Percentiles rank a stretch among this genome's conserved stretches.
These are phyloP conservation scores for Semaprochilodus insignis DNA, from an alignment of 2,797 vertebrate genomes.

Conservation along the genomic window DNA sequence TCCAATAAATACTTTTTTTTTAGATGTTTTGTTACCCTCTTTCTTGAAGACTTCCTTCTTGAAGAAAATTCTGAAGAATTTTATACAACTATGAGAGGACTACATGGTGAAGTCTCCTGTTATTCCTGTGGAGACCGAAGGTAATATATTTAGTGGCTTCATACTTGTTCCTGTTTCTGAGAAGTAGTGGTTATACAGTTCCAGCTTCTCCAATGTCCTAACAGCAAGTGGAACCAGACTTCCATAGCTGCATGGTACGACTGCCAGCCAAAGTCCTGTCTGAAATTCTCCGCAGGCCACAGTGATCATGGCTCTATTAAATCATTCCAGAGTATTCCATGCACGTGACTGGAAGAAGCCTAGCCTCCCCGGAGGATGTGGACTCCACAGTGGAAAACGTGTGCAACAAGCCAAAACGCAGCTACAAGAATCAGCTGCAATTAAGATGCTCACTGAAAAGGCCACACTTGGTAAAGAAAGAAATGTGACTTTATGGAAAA, in stretches of 20 bases:
- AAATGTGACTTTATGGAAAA: slow-evolving; percentile 61
- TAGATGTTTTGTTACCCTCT: no score
- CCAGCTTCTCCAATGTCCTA: not conserved
- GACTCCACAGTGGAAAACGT: slow-evolving; percentile 42
- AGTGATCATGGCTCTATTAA: slow-evolving; percentile 13
- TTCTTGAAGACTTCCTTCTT: no score
- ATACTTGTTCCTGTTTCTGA: not conserved
- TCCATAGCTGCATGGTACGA: slow-evolving; percentile 4
- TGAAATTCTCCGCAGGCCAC: slow-evolving; percentile 23
- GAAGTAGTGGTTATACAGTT: not conserved
- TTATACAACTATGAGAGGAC: no score
- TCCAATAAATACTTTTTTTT: not conserved
- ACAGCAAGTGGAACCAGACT: slow-evolving; percentile 21
- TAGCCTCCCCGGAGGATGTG: not conserved
- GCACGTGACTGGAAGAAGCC: not conserved
- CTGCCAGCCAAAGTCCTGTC: slow-evolving; percentile 11
- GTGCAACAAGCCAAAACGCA: slow-evolving; percentile 44
- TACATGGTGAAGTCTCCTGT: not conserved
- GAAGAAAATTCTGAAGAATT: no score
- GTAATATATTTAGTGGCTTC: not conserved
- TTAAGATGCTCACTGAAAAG: slow-evolving; percentile 3
- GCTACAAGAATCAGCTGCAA: not conserved
- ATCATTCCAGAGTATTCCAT: slow-evolving; percentile 8
- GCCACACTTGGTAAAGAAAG: slow-evolving; percentile 49
- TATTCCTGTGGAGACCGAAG: not conserved